These are phyloP conservation scores for Trachelus troglodyta DNA, from an alignment of 2,888 invertebrate species.

Conservation along the genomic window DNA sequence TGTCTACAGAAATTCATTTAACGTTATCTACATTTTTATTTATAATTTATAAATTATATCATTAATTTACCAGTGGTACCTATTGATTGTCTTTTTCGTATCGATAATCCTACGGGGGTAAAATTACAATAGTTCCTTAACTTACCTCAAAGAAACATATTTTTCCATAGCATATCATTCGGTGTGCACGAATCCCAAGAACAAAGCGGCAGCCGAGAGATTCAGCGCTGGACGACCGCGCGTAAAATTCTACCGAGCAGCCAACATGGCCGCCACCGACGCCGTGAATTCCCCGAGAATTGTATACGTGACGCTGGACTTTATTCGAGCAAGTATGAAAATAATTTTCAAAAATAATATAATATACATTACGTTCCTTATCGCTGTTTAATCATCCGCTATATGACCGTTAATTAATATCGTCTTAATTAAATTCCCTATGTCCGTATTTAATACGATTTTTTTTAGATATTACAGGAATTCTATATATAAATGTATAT, in stretches of 20 bases:
- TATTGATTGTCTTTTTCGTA: background rate
- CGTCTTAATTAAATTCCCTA: background rate
- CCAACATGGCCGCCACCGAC: background rate
- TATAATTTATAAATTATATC: background rate
- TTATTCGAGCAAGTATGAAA: background rate
- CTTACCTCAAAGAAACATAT: background rate
- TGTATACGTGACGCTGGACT: background rate
- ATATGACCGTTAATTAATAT: background rate
- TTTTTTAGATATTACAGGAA: background rate
- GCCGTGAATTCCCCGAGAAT: background rate
- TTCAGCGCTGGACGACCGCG: background rate
- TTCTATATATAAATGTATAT: background rate
- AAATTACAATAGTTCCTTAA: background rate
- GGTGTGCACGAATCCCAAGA: background rate
- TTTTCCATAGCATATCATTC: background rate
- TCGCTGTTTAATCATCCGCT: background rate
- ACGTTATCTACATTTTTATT: background rate
- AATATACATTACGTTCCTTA: background rate
- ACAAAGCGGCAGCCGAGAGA: background rate
- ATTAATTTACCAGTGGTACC: background rate
- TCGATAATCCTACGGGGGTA: background rate
- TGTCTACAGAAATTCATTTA: background rate
- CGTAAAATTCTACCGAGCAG: background rate
- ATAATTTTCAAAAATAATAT: background rate
- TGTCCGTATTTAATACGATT: background rate